Conservation (phyloP, 2,113 vertebrate genomes). For the Nothoprocta perdicaria region DNA sequence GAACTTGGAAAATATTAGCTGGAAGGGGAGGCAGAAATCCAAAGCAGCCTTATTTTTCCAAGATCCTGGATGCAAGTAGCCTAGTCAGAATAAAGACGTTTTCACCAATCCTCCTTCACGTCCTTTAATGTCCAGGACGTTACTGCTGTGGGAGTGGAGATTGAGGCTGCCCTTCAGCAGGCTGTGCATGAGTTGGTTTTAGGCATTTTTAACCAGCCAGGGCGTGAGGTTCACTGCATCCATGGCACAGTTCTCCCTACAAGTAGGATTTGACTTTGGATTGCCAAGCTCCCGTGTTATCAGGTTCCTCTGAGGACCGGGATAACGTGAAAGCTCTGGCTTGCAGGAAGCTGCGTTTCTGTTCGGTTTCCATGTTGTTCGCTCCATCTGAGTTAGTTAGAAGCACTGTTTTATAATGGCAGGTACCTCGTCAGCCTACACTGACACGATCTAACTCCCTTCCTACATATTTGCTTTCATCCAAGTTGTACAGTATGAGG, state of each 20-base stretch:
- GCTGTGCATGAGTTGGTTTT: background rate
- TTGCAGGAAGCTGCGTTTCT: background rate
- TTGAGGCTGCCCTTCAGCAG: background rate
- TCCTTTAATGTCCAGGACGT: background rate
- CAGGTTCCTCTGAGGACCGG: background rate
- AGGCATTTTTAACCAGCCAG: background rate
- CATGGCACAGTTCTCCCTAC: background rate
- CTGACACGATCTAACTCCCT: background rate
- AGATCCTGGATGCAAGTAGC: background rate
- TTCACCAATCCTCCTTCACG: background rate
- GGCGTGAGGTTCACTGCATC: background rate
- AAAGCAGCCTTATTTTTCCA: background rate
- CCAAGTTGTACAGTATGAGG: constrained; percentile 36
- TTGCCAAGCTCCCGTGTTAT: background rate
- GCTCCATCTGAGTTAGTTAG: background rate
- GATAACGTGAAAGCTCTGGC: background rate
- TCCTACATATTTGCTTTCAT: constrained; percentile 53
- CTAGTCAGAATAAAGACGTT: background rate
- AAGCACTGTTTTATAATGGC: background rate
- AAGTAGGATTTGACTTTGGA: background rate
- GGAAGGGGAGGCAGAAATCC: background rate
- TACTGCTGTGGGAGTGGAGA: background rate
- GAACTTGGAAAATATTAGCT: background rate
- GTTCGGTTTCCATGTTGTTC: background rate
- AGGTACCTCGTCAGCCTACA: background rate